A percentile compares a stretch with the other conserved stretches of the same genome.
phyloP scores from a whole-genome alignment of 2,113 vertebrate species.

The Calypte anna region DNA sequence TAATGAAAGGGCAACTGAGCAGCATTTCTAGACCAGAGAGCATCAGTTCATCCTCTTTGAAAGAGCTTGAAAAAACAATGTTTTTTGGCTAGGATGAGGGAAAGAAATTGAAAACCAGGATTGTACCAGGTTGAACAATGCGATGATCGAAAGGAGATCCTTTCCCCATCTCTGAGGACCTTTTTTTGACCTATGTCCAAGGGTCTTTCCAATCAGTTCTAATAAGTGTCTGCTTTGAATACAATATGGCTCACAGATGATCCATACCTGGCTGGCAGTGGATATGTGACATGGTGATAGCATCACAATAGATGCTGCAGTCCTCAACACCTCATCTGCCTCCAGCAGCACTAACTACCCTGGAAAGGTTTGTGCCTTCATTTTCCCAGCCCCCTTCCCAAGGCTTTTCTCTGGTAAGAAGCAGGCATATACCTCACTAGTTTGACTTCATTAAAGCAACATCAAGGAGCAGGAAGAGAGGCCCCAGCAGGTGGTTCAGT shows the following conservation, averaged over 20 bases:
- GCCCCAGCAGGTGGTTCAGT: neutral
- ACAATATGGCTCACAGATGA: rapidly evolving
- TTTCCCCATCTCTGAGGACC: neutral
- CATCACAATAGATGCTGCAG: neutral
- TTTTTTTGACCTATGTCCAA: neutral
- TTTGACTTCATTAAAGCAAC: neutral
- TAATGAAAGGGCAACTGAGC: neutral
- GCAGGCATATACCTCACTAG: neutral
- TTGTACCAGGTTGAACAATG: neutral
- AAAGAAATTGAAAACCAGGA: neutral
- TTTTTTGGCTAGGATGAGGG: neutral
- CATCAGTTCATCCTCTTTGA: neutral
- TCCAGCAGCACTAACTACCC: neutral
- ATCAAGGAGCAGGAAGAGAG: neutral
- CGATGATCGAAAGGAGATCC: neutral
- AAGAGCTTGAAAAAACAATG: neutral
- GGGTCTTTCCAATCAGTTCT: neutral
- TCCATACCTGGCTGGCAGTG: neutral
- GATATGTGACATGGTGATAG: rapidly evolving
- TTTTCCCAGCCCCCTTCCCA: neutral
- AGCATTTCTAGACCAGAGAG: neutral
- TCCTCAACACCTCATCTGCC: neutral
- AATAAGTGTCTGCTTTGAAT: neutral
- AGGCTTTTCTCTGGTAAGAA: neutral
- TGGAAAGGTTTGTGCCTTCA: neutral